Conservation (phyloP, 2,888 invertebrate species). For the Agriotes lineatus region DNA sequence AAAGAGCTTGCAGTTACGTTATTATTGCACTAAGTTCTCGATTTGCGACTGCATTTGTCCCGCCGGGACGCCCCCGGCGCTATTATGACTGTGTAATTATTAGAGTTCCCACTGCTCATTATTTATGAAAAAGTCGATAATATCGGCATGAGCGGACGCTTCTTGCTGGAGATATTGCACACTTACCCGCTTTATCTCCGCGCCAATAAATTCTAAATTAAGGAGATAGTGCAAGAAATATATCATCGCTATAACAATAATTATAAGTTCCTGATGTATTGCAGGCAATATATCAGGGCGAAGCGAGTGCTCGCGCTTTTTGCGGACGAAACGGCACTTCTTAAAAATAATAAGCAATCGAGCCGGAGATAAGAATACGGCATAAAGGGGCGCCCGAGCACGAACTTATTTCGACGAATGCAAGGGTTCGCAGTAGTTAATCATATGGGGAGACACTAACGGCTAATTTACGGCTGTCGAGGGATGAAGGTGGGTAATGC, state of each 20-base stretch:
- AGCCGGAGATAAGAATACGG: constrained; percentile 39
- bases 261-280: constrained; percentile 56
- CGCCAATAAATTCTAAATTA: constrained; percentile 61
- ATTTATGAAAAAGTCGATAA: constrained; percentile 38
- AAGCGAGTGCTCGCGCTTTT: constrained; percentile 36
- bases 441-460: constrained; percentile 40
- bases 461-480: constrained; percentile 39
- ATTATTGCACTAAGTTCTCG: too few species aligned
- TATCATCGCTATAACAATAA: constrained; percentile 61
- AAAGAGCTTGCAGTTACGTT: background rate
- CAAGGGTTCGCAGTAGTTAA: constrained; percentile 40
- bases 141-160: constrained; percentile 37
- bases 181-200: constrained; percentile 55
- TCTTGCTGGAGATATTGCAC: constrained; percentile 49
- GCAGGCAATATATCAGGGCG: constrained; percentile 47
- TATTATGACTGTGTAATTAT: constrained; percentile 14
- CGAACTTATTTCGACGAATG: constrained; percentile 38
- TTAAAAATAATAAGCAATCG: constrained; percentile 41
- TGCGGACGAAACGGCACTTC: constrained; percentile 33
- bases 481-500: constrained; percentile 38
- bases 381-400: constrained; percentile 36
- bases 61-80: constrained; percentile 3
- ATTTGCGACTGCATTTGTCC: constrained; percentile 18
- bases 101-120: constrained; percentile 23
- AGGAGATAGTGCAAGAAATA: constrained; percentile 59